Evolutionary conservation across 2,113 vertebrate genomes (phyloP).

Genomic region (Empidonax alnorum): DNA sequence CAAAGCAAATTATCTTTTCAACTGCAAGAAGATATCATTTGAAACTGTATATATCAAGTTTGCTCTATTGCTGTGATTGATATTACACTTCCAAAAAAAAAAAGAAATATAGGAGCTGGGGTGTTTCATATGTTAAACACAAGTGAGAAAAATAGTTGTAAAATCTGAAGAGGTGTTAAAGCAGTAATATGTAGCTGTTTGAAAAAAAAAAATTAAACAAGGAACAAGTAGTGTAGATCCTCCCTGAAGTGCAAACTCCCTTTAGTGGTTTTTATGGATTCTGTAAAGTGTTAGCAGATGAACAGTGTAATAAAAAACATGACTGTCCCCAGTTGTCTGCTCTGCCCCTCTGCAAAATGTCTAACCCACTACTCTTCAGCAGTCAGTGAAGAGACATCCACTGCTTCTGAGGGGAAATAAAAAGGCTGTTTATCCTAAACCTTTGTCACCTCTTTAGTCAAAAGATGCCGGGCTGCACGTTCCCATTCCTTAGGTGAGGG

Average conservation of each 20-base stretch:
- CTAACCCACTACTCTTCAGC: not conserved
- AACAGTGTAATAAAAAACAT: not conserved
- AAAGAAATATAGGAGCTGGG: not conserved
- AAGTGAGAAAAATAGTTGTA: not conserved
- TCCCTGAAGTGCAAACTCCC: not conserved
- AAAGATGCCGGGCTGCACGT: not conserved
- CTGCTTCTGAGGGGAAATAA: not conserved
- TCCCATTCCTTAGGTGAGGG: fast-evolving
- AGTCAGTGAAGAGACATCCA: not conserved
- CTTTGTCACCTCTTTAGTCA: not conserved
- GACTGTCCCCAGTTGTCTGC: not conserved
- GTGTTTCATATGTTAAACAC: not conserved
- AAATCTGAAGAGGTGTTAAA: not conserved
- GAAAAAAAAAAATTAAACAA: not conserved
- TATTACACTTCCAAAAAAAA: not conserved
- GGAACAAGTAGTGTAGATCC: not conserved
- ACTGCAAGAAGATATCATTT: not conserved
- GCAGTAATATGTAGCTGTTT: not conserved
- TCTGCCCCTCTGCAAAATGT: not conserved
- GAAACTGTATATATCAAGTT: not conserved
- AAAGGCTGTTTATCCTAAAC: not conserved
- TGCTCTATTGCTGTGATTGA: not conserved
- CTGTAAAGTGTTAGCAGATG: not conserved
- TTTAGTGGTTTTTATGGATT: not conserved
- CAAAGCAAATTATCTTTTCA: not conserved